Percentiles rank a stretch among this genome's conserved stretches.
These are phyloP conservation scores for Cervus canadensis DNA, from an alignment of 2,113 vertebrate genomes.

Conservation along the genomic window DNA sequence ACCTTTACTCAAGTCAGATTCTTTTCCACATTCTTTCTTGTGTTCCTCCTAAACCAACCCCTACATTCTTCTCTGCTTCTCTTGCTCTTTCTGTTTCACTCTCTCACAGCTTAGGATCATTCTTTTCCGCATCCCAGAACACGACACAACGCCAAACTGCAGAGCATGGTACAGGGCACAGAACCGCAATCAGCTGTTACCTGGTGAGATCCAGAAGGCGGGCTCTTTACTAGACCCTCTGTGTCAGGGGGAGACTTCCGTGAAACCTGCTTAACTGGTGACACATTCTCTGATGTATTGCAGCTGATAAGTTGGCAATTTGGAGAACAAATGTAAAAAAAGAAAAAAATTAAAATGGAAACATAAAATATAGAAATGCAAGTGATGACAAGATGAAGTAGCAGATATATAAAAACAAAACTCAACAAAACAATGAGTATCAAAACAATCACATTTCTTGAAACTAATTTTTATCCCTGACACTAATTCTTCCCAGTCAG, in stretches of 20 bases:
- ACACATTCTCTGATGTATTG: conserved; percentile 90
- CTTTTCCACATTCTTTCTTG: neutral
- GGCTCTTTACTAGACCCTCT: conserved; percentile 89
- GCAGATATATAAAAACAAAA: conserved; percentile 71
- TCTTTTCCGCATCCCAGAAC: neutral
- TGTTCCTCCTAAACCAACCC: neutral
- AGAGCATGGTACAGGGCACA: neutral
- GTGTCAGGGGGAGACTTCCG: conserved; percentile 90
- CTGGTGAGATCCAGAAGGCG: conserved; percentile 90
- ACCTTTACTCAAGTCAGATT: neutral
- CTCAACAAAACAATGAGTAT: conserved; percentile 38
- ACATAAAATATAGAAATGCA: conserved; percentile 52
- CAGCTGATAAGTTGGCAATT: conserved; percentile 85
- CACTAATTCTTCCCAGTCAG: neutral
- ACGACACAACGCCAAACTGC: neutral
- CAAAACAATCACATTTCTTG: neutral
- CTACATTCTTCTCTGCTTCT: neutral
- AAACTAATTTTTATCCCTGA: neutral
- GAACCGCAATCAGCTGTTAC: conserved; percentile 81
- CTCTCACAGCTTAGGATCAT: neutral
- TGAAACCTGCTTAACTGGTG: conserved; percentile 88
- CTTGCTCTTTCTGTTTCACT: neutral
- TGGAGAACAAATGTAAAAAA: conserved; percentile 78
- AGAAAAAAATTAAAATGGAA: conserved; percentile 61
- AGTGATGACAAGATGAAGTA: conserved; percentile 69